These are phyloP conservation scores for Caenorhabditis sp. DNA, from an alignment of 2,888 invertebrate genomes.

Conservation along the genomic window DNA sequence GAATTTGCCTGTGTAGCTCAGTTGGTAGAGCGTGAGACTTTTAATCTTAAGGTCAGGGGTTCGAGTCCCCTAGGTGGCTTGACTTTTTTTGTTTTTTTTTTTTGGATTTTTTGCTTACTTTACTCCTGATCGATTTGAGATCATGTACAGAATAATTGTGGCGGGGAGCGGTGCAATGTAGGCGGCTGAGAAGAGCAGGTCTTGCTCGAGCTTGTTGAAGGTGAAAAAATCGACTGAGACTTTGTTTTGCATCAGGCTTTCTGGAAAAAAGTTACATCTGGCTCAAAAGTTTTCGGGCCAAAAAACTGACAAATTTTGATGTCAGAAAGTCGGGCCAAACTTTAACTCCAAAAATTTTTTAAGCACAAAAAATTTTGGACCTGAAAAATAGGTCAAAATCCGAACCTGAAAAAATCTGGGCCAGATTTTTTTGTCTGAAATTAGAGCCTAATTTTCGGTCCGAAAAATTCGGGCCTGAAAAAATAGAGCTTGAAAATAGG, in stretches of 20 bases:
- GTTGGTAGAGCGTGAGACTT: conserved; percentile 65
- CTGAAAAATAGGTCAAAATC: neutral
- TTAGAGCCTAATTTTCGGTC: too few species aligned
- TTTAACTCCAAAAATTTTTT: too few species aligned
- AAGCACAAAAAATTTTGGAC: neutral
- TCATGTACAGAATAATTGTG: conserved; percentile 32
- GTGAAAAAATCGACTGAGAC: conserved; percentile 14
- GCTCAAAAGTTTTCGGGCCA: too few species aligned
- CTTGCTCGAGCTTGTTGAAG: conserved; percentile 33
- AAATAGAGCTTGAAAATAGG: too few species aligned
- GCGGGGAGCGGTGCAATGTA: conserved; percentile 36
- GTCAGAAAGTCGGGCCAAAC: too few species aligned
- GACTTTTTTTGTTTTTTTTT: conserved; percentile 1
- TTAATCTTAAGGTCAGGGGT: conserved; percentile 53
- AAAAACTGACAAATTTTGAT: neutral
- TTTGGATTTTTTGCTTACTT: conserved; percentile 1
- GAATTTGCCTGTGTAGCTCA: too few species aligned
- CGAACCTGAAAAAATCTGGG: neutral
- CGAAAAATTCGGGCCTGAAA: too few species aligned
- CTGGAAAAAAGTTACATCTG: too few species aligned
- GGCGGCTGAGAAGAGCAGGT: conserved; percentile 37
- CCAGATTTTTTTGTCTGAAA: neutral
- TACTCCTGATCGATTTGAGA: conserved; percentile 31
- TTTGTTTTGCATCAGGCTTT: neutral
- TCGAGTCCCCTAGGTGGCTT: conserved; percentile 45